Evolutionary conservation across 2,797 vertebrate species (phyloP).

Genomic region (Brotula barbata): DNA sequence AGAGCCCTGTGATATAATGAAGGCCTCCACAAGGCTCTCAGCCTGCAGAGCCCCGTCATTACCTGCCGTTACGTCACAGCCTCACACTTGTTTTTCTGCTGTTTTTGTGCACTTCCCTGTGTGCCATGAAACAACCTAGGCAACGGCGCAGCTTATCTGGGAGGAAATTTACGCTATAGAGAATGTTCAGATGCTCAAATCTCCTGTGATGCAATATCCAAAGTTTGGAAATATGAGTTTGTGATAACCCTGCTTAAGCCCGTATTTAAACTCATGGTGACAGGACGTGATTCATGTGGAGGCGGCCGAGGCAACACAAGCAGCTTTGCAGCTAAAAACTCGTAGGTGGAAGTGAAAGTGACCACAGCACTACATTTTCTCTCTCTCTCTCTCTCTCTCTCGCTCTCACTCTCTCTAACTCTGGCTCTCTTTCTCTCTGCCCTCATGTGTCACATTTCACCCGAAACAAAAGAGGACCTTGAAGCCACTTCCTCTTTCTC

Average conservation of each 20-base stretch:
- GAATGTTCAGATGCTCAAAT: conserved; percentile 19
- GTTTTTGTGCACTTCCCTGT: conserved; percentile 1
- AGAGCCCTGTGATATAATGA: conserved; percentile 22
- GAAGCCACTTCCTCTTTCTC: conserved; percentile 58
- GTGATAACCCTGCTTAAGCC: too few relatives aligned
- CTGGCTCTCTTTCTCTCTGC: too few relatives aligned
- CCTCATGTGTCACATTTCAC: conserved; percentile 29
- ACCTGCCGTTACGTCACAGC: conserved; percentile 15
- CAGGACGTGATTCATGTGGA: conserved; percentile 46
- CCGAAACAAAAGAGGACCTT: conserved; percentile 58
- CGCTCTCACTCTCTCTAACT: too few relatives aligned
- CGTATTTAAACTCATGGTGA: background rate
- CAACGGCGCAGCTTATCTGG: conserved; percentile 13
- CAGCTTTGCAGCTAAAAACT: conserved; percentile 15
- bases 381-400: too few relatives aligned
- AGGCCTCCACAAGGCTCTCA: conserved; percentile 22
- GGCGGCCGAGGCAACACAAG: background rate
- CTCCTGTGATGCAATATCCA: conserved; percentile 12
- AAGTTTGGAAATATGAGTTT: too few relatives aligned
- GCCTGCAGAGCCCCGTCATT: conserved; percentile 28
- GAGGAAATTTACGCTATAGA: too few relatives aligned
- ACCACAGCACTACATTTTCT: conserved; percentile 11
- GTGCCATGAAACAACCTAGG: too few relatives aligned
- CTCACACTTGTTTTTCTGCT: conserved; percentile 18
- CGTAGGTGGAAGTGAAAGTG: conserved; percentile 69